Base-by-base conservation (phyloP, 2,888 invertebrate genomes). In the Lissonota sp. region DNA sequence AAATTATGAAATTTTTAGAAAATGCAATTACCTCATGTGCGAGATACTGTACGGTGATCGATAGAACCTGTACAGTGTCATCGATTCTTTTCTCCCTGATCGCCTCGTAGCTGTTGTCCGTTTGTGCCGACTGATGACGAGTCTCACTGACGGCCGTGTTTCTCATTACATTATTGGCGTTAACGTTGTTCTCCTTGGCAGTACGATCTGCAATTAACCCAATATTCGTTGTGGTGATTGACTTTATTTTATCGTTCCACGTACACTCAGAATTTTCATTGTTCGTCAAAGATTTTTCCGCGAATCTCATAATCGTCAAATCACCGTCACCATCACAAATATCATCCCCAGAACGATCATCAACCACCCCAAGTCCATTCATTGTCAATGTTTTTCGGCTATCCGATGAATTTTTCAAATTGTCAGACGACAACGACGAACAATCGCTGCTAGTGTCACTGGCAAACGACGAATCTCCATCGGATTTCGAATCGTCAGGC, bases 21-120 rank as follows among this genome's bases (percentile, higher is more conserved):
- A 26, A 26, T 26, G 26, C 26, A 26, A 82, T 90, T 88, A 95
- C 94, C 92, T 94, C 93, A 82, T 93, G 90, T 60, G 96, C 96
- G 91, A 98, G 94, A 93, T 98, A 97, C 92, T 97, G 96, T 86
- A 98, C 95, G 84, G 98, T 95, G 84, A 97, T 95, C 81, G 97
- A 96, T 88, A 98, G 94, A 55, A 97, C 98, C 92, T 98, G 96
- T 71, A 97, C 95, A 76, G 96, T 96, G 87, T 95, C 95, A 63
- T 96, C 94, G 63, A 94, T 92, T 80, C 93, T 92, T 84, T 93
- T 93, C 80, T 91, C 83, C 51, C 90, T 87, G 77, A 90, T 86
- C 74, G 89, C 82, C 70, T 88, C 89, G 58, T 85, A 86, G 74
- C 66, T 69, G 73, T 75, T 74, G 62, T 87, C 87, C 6, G 90